Percentiles rank a stretch among this genome's conserved stretches.
Conservation (phyloP, 1,140 invertebrate species). For the Phthorimaea operculella region DNA sequence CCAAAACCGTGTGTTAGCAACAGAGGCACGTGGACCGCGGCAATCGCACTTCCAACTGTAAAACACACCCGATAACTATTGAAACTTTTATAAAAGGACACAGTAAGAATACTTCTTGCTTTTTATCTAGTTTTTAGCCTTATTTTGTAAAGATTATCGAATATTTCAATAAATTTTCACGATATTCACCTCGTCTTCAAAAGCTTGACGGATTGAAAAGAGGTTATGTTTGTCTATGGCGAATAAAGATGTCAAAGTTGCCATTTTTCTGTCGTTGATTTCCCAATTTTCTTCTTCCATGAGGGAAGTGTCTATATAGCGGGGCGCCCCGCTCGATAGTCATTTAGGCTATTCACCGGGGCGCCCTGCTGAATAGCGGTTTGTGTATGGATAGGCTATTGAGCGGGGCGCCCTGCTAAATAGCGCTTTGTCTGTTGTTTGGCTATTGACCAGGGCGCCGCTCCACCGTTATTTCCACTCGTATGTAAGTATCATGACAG, state of each 20-base stretch:
- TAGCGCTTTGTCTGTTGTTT: too few species aligned
- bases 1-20: slow-evolving; percentile 24
- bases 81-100: neutral
- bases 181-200: slow-evolving; percentile 55
- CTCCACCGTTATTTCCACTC: too few species aligned
- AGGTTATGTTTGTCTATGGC: slow-evolving; percentile 48
- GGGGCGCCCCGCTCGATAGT: too few species aligned
- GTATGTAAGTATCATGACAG: too few species aligned
- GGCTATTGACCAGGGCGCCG: too few species aligned
- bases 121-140: slow-evolving; percentile 7
- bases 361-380: too few species aligned
- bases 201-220: slow-evolving; percentile 55
- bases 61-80: neutral
- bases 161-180: slow-evolving; percentile 13
- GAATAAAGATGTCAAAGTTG: slow-evolving; percentile 6
- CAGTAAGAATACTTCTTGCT: slow-evolving; percentile 7
- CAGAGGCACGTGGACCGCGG: slow-evolving; percentile 37
- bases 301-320: too few species aligned
- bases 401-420: too few species aligned
- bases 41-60: slow-evolving; percentile 6
- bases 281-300: too few species aligned
- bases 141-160: neutral
- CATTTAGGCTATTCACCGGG: too few species aligned
- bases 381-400: too few species aligned
- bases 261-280: neutral